Percentiles rank a stretch among this genome's conserved stretches.
Conservation (phyloP, 2,797 vertebrate species). For the Malacoraja senta region DNA sequence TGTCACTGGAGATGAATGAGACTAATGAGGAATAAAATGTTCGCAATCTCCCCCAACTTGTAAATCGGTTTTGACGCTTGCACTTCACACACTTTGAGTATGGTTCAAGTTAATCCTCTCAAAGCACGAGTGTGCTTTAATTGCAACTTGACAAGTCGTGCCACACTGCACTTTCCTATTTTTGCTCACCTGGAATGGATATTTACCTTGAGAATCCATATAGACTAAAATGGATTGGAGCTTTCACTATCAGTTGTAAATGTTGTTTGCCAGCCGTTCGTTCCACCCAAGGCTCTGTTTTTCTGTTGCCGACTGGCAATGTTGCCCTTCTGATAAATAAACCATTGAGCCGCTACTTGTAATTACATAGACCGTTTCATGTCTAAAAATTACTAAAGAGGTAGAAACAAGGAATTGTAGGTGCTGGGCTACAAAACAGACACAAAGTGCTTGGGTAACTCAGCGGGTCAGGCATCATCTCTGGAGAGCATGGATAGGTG, state of each 20-base stretch:
- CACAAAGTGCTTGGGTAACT: too few relatives aligned
- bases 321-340: neutral
- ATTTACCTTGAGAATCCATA: neutral
- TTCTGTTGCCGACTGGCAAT: neutral
- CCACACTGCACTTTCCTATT: neutral
- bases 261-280: neutral
- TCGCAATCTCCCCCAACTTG: neutral
- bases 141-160: too few relatives aligned
- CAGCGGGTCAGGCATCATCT: too few relatives aligned
- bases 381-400: too few relatives aligned
- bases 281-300: neutral
- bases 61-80: neutral
- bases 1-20: neutral
- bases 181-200: neutral
- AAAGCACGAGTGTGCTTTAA: neutral
- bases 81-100: neutral
- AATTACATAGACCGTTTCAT: too few relatives aligned
- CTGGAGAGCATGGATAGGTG: too few relatives aligned
- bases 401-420: too few relatives aligned
- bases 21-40: conserved; percentile 9
- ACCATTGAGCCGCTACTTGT: neutral
- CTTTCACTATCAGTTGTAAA: neutral
- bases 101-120: neutral
- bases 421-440: too few relatives aligned
- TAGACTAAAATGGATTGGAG: neutral